A percentile compares a stretch with the other conserved stretches of the same genome.
These are phyloP conservation scores for Diplazon laetatorius DNA, from an alignment of 2,888 invertebrate genomes.

Conservation along the genomic window DNA sequence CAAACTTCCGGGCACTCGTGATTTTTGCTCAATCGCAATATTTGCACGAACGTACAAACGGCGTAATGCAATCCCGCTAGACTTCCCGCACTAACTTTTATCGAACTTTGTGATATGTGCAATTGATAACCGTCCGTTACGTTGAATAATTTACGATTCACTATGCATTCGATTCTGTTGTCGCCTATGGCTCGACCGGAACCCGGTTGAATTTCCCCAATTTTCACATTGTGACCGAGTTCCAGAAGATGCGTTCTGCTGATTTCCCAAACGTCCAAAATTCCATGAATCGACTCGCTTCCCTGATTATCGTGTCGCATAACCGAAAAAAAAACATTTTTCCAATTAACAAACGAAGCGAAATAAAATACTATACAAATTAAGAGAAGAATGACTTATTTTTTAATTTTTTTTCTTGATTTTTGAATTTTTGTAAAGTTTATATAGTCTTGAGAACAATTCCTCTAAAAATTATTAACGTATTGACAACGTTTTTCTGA, in stretches of 20 bases:
- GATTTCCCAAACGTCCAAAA: conserved; percentile 84
- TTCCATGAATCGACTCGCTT: conserved; percentile 80
- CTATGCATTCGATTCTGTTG: conserved; percentile 83
- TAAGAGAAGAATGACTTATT: too few species aligned
- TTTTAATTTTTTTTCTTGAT: too few species aligned
- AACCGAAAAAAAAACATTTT: too few species aligned
- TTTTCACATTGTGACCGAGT: conserved; percentile 82
- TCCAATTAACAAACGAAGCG: too few species aligned
- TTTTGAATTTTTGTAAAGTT: too few species aligned
- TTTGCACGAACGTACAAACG: conserved; percentile 84
- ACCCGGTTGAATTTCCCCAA: conserved; percentile 82
- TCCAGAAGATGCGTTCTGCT: conserved; percentile 82
- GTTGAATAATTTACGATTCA: conserved; percentile 83
- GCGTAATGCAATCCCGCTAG: conserved; percentile 85
- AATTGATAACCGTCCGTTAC: conserved; percentile 83
- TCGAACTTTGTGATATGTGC: conserved; percentile 83
- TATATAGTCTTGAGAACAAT: conserved; percentile 13
- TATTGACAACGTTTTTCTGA: too few species aligned
- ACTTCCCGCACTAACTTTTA: conserved; percentile 84
- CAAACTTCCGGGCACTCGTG: conserved; percentile 75
- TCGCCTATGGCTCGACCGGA: conserved; percentile 79
- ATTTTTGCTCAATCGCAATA: conserved; percentile 83
- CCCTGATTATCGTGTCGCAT: conserved; percentile 70
- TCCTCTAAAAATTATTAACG: background rate
- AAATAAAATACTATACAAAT: too few species aligned